Base-by-base conservation (phyloP, 35 echinoderm and acorn worm species). In the Strongylocentrotus purpuratus region DNA sequence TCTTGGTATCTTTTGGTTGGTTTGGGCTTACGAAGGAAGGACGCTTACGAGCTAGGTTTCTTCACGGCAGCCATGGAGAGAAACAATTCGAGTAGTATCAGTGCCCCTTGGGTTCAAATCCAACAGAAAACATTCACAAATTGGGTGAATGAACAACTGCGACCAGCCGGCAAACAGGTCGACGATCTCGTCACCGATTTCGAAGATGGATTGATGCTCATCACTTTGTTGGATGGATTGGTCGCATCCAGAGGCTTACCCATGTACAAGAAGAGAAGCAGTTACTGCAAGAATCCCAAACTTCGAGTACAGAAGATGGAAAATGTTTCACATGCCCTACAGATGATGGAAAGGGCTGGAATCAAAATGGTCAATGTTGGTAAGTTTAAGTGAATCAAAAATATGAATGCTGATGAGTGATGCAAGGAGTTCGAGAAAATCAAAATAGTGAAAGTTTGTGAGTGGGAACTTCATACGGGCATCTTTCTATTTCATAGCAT, bases 41-140 rank as follows among this genome's bases (percentile, higher is more conserved):
- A 78, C 28, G 65, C 65, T 78, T 78, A n/a, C 65, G 20, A 8
- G 50, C 11, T 14, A 55, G 50, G 50, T 15, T 10, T 55, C 7
- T 50, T 10, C 12, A 55, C 50, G 10, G 50, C 20, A 78, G 28
- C 7, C 20, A 89, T 89, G 87, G 87, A 89, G 87, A 89, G 87
- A 41, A 89, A 15, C 15, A 45, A 89, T 89, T 89, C 87, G 8
- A 22, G 17, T 20, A 86, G 85, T n/a, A 78, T 78, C 4, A 78
- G 65, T 58, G 46, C 48, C 12, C 47, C 55, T 17, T 99, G 98
- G 98, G 92, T 98, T 6, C 95, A 98, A 55, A 98, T 99, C 46
- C 98, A 99, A 65, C 93, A 97, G 85, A 99, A 99, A 48, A 99
- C 98, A 10, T 99, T 99, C 50, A 98, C 94, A 8, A 98, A 99